Evolutionary conservation across 2,888 invertebrate genomes (phyloP).

Genomic region (Nasonia oneida): DNA sequence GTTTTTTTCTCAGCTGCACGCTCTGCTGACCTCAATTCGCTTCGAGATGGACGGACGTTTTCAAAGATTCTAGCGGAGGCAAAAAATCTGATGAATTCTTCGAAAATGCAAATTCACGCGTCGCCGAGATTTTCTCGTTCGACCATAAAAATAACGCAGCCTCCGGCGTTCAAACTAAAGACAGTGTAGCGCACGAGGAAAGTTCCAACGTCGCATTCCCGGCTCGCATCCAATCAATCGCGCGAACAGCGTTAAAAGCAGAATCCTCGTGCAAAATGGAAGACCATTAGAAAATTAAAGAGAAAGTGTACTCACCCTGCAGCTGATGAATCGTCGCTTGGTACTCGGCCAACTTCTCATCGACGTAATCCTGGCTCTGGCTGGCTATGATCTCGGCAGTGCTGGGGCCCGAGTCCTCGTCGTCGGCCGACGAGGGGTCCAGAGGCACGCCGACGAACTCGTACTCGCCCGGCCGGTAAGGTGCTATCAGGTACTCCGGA

Average conservation of each 20-base stretch:
- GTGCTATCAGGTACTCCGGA: conserved; percentile 78
- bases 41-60: background rate
- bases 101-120: background rate
- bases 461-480: conserved; percentile 82
- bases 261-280: background rate
- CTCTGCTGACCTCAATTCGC: conserved; percentile 22
- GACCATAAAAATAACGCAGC: no score
- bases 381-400: conserved; percentile 96
- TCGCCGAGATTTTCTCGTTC: background rate
- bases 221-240: no score
- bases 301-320: conserved; percentile 80
- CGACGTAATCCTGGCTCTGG: conserved; percentile 96
- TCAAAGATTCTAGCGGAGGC: background rate
- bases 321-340: conserved; percentile 94
- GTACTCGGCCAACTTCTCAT: conserved; percentile 95
- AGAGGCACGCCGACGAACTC: conserved; percentile 88
- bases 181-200: no score
- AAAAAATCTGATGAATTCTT: background rate
- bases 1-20: conserved; percentile 16
- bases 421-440: conserved; percentile 85
- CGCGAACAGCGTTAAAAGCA: no score
- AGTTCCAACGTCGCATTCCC: no score
- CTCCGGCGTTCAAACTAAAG: no score
- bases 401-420: conserved; percentile 89
- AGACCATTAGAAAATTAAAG: background rate